These are phyloP conservation scores for Drosophila sechellia DNA, from an alignment of 1,140 invertebrate genomes.

Conservation along the genomic window DNA sequence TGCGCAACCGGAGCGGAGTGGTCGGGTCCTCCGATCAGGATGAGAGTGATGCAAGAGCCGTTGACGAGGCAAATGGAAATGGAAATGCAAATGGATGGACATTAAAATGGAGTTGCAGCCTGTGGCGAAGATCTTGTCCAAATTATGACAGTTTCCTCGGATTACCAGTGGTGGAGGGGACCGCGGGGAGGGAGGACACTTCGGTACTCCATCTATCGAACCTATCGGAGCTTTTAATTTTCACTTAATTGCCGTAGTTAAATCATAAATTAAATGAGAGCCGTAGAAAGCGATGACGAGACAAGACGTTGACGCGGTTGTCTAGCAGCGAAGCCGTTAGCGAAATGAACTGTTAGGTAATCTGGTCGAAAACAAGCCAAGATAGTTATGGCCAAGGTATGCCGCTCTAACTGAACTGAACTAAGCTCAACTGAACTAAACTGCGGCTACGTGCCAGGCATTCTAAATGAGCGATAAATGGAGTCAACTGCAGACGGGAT, in stretches of 20 bases:
- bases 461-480: conserved; percentile 28
- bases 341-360: conserved; percentile 63
- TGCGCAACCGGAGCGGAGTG: conserved; percentile 14
- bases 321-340: conserved; percentile 47
- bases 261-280: conserved; percentile 58
- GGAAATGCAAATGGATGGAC: not conserved
- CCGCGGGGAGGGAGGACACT: not conserved
- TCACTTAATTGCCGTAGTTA: conserved; percentile 61
- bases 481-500: conserved; percentile 3
- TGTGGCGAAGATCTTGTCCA: conserved; percentile 21
- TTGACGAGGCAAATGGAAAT: not conserved
- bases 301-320: conserved; percentile 22
- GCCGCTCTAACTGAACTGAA: conserved; percentile 2
- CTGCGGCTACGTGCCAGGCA: conserved; percentile 40
- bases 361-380: conserved; percentile 18
- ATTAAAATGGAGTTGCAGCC: conserved; percentile 19
- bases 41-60: conserved; percentile 22
- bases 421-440: not conserved
- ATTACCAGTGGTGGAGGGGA: not conserved
- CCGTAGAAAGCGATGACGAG: conserved; percentile 45
- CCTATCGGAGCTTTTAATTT: conserved; percentile 58
- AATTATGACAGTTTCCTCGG: conserved; percentile 3
- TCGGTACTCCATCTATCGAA: conserved; percentile 7
- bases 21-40: conserved; percentile 6
- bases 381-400: conserved; percentile 42